Evolutionary conservation across 2,888 invertebrate genomes (phyloP), one percentile per base, ranked within the genome.

Genomic region (Polymixis flavicincta): DNA sequence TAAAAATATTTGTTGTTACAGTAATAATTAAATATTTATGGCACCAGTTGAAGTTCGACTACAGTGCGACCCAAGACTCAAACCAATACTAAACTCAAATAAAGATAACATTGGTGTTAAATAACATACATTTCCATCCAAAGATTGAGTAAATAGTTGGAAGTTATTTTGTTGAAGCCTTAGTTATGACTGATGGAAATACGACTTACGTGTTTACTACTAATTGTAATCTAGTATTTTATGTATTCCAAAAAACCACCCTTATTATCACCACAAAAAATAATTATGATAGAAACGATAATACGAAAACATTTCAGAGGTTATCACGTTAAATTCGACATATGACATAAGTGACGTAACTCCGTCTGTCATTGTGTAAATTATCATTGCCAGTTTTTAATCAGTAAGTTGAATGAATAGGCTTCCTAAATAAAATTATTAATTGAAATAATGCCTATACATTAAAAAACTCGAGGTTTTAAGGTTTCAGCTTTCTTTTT

Each of bases 241-340:
- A 82, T 73, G 78, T 83, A 82, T 69, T 72, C 55, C 57, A 80
- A 79, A 37, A 84, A 82, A 69, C n/a, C 73, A 83, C 84, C 68
- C 78, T 68, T 75, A 80, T 64, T 72, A 78, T 42, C 77, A 80
- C 60, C 64, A 78, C 71, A 69, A 74, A 73, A 80, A 84, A 82
- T 82, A 80, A 74, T 80, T 74, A 74, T 32, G 73, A 69, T 82
- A 75, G 65, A 88, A 88, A 85, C 68, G 73, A 78, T 85, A 87
- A 82, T 85, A 85, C 73, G 83, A 89, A 90, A 90, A 91, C 87
- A 90, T 89, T 89, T 89, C 86, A 93, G 93, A 93, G 94, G 94
- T 93, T 94, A 93, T 85, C 77, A 73, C 71, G 52, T 37, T 80
- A 63, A 25, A 57, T 78, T 82, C 71, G 70, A 80, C 75, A 54